Evolutionary conservation across 2,113 vertebrate species (phyloP).

Genomic region (Peromyscus californicus): DNA sequence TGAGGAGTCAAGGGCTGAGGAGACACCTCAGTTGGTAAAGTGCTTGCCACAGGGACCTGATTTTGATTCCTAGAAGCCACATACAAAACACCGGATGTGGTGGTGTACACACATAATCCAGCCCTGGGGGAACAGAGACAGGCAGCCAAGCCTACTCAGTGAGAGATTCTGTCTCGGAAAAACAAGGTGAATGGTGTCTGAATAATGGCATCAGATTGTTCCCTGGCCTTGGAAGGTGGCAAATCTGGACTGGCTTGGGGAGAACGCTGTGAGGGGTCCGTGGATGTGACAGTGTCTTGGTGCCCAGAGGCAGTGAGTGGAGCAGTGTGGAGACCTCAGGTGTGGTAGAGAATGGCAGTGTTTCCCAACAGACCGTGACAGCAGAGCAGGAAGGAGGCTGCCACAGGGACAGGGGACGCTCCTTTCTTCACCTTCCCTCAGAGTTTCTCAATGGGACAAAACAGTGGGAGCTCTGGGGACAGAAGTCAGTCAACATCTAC

Average conservation of each 20-base stretch:
- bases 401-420: neutral
- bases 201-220: neutral
- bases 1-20: neutral
- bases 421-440: neutral
- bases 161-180: neutral
- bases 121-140: no score
- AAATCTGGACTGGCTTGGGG: neutral
- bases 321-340: neutral
- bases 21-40: neutral
- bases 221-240: neutral
- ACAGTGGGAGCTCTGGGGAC: neutral
- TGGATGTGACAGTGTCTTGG: neutral
- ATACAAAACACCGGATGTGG: neutral
- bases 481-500: neutral
- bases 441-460: slow-evolving; percentile 41
- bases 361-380: neutral
- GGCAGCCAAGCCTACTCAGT: neutral
- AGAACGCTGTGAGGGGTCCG: neutral
- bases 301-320: no score
- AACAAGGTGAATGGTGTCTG: neutral
- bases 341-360: neutral
- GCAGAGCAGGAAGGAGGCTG: slow-evolving; percentile 53
- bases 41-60: neutral
- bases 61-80: neutral
- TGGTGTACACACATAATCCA: neutral